Evolutionary conservation across 2,888 invertebrate species (phyloP), one percentile per base, ranked within the genome.

Genomic region (Glyphotaelius pellucidus): DNA sequence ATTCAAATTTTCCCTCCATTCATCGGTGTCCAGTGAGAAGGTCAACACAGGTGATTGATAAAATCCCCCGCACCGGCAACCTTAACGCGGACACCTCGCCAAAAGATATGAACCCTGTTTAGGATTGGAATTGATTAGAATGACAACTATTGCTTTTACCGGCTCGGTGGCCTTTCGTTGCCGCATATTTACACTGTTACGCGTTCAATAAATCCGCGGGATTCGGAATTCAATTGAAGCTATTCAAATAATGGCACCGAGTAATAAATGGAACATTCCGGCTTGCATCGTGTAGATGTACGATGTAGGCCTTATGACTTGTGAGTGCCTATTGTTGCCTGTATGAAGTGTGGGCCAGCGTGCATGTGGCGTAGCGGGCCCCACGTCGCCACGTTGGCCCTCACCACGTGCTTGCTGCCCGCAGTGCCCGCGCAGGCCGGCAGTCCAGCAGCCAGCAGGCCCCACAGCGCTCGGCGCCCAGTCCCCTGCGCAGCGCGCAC

Each of bases 331-430:
- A 38, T 38, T 38, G 38, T 38, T 38, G 38, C 38, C 9, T 9
- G 38, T 38, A 9, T 35, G 35, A 35, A 35, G 35, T 35, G 35
- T 38, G 38, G 52, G 67, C 38, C 30, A n/a, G 31, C 31, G 52
- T 9, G 32, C 30, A 38, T 67, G 91, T 86, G 42, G 80, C 47
- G 80, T 25, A 38, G 31, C 52, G 47, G 83, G 91, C 30, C 38
- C 42, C 38, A 38, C 80, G n/a, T n/a, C n/a, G 92, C 91, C 91
- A 92, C 92, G 92, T 89, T 85, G 83, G 89, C 89, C 89, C 90
- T 12, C 89, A 80, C 91, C 84, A 90, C 92, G 52, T 67, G 92
- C 90, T 91, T 89, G 91, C 92, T 80, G 32, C 38, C 1, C 38
- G 38, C 11, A 11, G 11, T 38, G 42, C 42, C 42, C 11, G 42